phyloP scores from a whole-genome alignment of 2,888 invertebrate genomes.

The Drosophila fungiperda region DNA sequence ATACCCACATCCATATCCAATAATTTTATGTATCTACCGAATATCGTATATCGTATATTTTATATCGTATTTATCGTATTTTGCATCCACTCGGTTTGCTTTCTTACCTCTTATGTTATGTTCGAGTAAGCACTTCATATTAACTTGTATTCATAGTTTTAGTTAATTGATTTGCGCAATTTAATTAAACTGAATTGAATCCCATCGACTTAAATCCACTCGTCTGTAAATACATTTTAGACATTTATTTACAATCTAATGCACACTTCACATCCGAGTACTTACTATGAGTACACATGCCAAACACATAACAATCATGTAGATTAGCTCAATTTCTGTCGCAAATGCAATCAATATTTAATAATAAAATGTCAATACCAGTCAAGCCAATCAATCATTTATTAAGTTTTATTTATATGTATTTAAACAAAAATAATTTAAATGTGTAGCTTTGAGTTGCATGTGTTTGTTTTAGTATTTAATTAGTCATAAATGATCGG shows the following conservation, averaged over 20 bases:
- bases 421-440: slow-evolving; percentile 16
- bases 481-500: slow-evolving; percentile 20
- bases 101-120: slow-evolving; percentile 49
- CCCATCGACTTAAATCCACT: slow-evolving; percentile 1
- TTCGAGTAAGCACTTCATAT: slow-evolving; percentile 48
- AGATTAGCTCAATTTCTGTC: slow-evolving; percentile 21
- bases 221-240: slow-evolving; percentile 52
- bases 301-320: slow-evolving; percentile 1
- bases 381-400: slow-evolving; percentile 3
- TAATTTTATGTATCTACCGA: slow-evolving; percentile 4
- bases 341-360: slow-evolving; percentile 48
- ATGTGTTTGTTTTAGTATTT: slow-evolving; percentile 21
- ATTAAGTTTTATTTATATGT: slow-evolving; percentile 21
- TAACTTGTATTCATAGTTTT: slow-evolving; percentile 61
- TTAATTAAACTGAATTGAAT: slow-evolving; percentile 33
- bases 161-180: slow-evolving; percentile 59
- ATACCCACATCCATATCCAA: slow-evolving; percentile 30
- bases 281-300: background rate
- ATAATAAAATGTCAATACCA: slow-evolving; percentile 52
- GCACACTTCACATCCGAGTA: slow-evolving; percentile 11
- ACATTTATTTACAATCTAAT: slow-evolving; percentile 11
- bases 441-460: slow-evolving; percentile 20
- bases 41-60: slow-evolving; percentile 7
- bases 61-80: background rate
- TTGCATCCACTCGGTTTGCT: slow-evolving; percentile 51